phyloP scores from a whole-genome alignment of 2,113 vertebrate species.

The Caranx melampygus region DNA sequence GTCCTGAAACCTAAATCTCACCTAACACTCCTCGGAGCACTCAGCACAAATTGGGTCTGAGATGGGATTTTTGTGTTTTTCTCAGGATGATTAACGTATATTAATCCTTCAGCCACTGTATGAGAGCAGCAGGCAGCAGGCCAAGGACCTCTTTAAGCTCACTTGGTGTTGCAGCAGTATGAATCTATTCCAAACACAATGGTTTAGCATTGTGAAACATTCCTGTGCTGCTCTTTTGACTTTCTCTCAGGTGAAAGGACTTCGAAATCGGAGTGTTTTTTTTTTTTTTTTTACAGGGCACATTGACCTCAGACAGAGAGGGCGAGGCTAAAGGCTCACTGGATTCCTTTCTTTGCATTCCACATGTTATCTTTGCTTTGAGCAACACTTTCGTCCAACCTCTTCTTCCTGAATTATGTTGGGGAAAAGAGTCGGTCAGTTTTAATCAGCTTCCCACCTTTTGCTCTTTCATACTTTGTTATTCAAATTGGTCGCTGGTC shows the following conservation, averaged over 20 bases:
- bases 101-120: conserved; percentile 24
- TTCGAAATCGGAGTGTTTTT: conserved; percentile 12
- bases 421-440: background rate
- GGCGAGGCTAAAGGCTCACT: conserved; percentile 6
- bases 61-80: conserved; percentile 10
- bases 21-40: background rate
- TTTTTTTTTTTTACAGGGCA: background rate
- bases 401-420: background rate
- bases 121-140: background rate
- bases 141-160: background rate
- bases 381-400: conserved; percentile 2
- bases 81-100: conserved; percentile 20
- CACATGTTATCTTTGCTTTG: conserved; percentile 41
- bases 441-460: conserved; percentile 16
- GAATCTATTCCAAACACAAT: background rate
- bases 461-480: conserved; percentile 18
- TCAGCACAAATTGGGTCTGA: conserved; percentile 1
- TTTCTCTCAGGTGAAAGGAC: conserved; percentile 6
- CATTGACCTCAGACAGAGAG: conserved; percentile 32
- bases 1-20: conserved; percentile 3
- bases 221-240: background rate
- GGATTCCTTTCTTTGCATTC: conserved; percentile 59
- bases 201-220: conserved; percentile 9
- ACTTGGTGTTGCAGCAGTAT: background rate
- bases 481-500: conserved; percentile 18